Evolutionary conservation across 2,797 vertebrate genomes (phyloP).

Genomic region (Salarias fasciatus): DNA sequence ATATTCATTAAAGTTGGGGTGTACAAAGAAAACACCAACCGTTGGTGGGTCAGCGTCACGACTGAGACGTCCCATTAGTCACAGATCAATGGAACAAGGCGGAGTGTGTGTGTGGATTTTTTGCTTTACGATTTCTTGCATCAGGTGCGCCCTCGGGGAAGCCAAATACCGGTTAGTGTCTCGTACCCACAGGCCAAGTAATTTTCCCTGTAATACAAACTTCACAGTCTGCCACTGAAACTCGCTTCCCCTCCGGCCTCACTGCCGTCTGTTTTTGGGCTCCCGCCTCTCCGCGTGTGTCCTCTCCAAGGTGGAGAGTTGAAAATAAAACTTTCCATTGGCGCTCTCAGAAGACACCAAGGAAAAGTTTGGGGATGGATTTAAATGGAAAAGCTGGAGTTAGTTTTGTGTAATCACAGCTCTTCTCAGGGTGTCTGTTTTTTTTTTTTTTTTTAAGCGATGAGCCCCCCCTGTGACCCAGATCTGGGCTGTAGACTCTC

Average conservation of each 20-base stretch:
- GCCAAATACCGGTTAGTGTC: slow-evolving; percentile 26
- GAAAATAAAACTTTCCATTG: slow-evolving; percentile 6
- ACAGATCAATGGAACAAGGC: slow-evolving; percentile 27
- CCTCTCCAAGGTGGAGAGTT: slow-evolving; percentile 24
- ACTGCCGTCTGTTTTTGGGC: slow-evolving; percentile 5
- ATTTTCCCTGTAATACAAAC: slow-evolving; percentile 49
- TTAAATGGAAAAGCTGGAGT: slow-evolving; percentile 17
- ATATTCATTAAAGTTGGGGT: slow-evolving; percentile 30
- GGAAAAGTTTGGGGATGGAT: no score
- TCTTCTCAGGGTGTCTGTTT: slow-evolving; percentile 18
- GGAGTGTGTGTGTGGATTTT: background rate
- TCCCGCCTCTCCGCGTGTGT: background rate
- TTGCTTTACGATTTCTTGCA: slow-evolving; percentile 33
- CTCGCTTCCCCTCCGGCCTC: slow-evolving; percentile 32
- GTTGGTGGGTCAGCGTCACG: slow-evolving; percentile 3
- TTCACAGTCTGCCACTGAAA: slow-evolving; percentile 48
- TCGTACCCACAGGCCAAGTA: slow-evolving; percentile 34
- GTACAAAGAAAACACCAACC: slow-evolving; percentile 8
- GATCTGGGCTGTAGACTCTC: slow-evolving; percentile 48
- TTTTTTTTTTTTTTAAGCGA: slow-evolving; percentile 25
- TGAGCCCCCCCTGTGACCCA: slow-evolving; percentile 45
- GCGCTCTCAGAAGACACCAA: slow-evolving; percentile 20
- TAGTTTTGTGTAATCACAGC: slow-evolving; percentile 30
- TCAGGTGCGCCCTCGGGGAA: slow-evolving; percentile 25
- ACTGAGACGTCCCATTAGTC: slow-evolving; percentile 30